These are phyloP conservation scores for Sphecodes monilicornis DNA, from an alignment of 2,888 invertebrate species.

Conservation along the genomic window DNA sequence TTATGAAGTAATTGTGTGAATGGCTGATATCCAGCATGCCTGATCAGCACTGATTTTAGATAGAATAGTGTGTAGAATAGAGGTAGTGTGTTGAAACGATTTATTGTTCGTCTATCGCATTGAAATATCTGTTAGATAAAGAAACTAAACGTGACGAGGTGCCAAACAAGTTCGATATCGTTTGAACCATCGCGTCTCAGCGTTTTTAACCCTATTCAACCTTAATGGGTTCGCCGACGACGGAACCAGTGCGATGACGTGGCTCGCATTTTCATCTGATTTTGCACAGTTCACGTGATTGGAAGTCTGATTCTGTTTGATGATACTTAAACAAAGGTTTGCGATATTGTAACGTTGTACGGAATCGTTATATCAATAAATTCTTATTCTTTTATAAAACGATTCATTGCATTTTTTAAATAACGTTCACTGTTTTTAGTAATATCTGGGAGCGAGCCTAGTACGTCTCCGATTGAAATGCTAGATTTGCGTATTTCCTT, in stretches of 20 bases:
- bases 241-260: constrained; percentile 57
- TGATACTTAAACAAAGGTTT: constrained; percentile 61
- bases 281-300: constrained; percentile 60
- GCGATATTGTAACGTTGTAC: constrained; percentile 46
- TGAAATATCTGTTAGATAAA: not conserved
- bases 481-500: constrained; percentile 7
- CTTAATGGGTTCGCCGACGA: constrained; percentile 39
- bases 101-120: constrained; percentile 1
- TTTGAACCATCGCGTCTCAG: constrained; percentile 37
- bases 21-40: not conserved
- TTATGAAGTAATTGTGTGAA: not conserved
- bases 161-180: constrained; percentile 45
- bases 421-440: not conserved
- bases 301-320: constrained; percentile 47
- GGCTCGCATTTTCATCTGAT: constrained; percentile 60
- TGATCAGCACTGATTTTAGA: not conserved
- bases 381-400: not conserved
- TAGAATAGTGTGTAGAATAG: too few relatives aligned
- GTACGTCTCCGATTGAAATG: not conserved
- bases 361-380: not conserved
- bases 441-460: too few relatives aligned
- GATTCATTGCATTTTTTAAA: not conserved
- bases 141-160: constrained; percentile 29
- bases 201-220: constrained; percentile 37
- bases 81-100: too few relatives aligned